Evolutionary conservation across 2,113 vertebrate genomes (phyloP), one percentile per base, ranked within the genome.

Genomic region (Chionis minor): DNA sequence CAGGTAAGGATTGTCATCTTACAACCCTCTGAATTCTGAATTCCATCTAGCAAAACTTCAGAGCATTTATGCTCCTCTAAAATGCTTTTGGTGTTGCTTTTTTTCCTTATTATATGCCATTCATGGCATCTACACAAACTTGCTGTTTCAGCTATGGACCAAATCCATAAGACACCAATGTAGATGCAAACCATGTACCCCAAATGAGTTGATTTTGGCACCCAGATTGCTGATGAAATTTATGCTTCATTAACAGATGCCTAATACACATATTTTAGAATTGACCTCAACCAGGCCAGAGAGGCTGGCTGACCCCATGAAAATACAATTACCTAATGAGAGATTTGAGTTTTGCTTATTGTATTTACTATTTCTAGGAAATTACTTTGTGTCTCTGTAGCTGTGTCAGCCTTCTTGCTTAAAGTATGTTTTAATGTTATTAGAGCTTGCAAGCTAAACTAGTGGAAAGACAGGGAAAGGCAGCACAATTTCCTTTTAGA

Each of bases 331-430:
- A 95, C 92, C 69, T 91, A 95, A 97, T 82, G 72, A 94, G 89
- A 97, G 88, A 95, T 96, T 94, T 91, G 85, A 65, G 80, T 91
- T 96, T 97, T 91, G 32, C 95, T 96, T 94, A 97, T 97, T 97
- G 97, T 97, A 96, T 97, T 97, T 97, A 82, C 91, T 54, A 93
- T 96, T 97, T 95, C 84, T 95, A 95, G 94, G 95, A 97, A 98
- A 97, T 96, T 96, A 95, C 83, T 94, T 95, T 96, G 81, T 91
- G 55, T 86, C 83, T 96, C 52, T 92, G 52, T 94, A 88, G 87
- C 84, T 95, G 66, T 1, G 9, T 94, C 91, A 94, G 72, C 67
- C 88, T 87, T 74, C 94, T 96, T 86, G 44, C 90, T 77, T 78
- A 73, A 86, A 95, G 38, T 61, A 40, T 82, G 67, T 83, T 93